Base-by-base conservation (phyloP, 2,888 invertebrate genomes). In the Orthonychiurus folsomi region DNA sequence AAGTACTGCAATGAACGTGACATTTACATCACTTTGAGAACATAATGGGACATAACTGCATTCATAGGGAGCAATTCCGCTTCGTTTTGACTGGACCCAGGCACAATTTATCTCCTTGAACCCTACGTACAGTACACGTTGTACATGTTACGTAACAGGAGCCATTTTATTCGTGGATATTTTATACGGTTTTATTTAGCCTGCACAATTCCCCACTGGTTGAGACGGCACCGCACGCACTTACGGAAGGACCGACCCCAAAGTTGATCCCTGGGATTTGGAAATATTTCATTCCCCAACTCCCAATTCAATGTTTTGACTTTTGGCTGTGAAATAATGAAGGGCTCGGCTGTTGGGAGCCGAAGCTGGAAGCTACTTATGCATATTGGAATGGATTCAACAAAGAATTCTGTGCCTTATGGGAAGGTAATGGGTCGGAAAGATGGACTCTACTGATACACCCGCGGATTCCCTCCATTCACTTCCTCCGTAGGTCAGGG, bases 401-500 rank as follows among this genome's bases (percentile, higher is more conserved):
- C 37, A 9, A 37, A 37, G 15, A 9, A 15, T 37, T 9, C 5
- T 37, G 37, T 37, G 15, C 5, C 15, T 15, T 37, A 37, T 37
- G 52, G 26, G 27, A 50, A 57, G 47, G 62, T 53, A 64, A 64
- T 63, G 62, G 65, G 54, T 57, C 63, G 68, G 63, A 64, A 67
- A 64, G 64, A 64, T 66, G 63, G 37, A 37, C 9, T 37, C 9
- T 9, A 37, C 9, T 37, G 37, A 5, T 15, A 5, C 5, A 37
- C 37, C 37, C 5, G 37, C 37, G 37, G 37, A n/a, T n/a, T 37
- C 5, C 15, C 15, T 48, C 63, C 66, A 55, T 55, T 55, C 3
- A 24, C 15, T 3, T 28, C 50, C 9, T 50, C 50, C 25, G 55
- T 66, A 72, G 72, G 72, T 72, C 72, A 72, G 68, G 66, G 63